These are phyloP conservation scores for Griposia aprilina DNA, from an alignment of 2,888 invertebrate genomes.

Conservation along the genomic window DNA sequence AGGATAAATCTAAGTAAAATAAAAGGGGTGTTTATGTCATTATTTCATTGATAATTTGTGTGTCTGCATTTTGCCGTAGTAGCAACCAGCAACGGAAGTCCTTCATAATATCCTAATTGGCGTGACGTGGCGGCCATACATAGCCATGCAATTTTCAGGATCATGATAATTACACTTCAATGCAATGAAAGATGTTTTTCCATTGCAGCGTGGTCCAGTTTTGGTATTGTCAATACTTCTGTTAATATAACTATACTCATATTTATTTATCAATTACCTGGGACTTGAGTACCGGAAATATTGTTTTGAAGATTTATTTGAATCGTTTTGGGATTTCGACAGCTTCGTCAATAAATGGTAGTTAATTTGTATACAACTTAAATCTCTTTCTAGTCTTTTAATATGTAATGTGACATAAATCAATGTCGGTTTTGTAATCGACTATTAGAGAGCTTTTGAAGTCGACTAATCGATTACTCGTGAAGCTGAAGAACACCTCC, in stretches of 20 bases:
- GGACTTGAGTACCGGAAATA: conserved; percentile 20
- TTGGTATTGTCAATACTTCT: conserved; percentile 26
- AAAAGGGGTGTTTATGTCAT: background rate
- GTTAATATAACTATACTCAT: conserved; percentile 17
- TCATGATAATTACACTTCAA: conserved; percentile 67
- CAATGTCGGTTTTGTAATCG: conserved; percentile 17
- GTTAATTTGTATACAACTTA: conserved; percentile 5
- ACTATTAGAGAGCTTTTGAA: conserved; percentile 18
- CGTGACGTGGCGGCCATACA: conserved; percentile 65
- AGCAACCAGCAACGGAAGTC: conserved; percentile 72
- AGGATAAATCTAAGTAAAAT: background rate
- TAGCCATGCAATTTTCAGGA: conserved; percentile 60
- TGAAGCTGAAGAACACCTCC: conserved; percentile 28
- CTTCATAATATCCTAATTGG: conserved; percentile 77
- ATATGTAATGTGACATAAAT: conserved; percentile 13
- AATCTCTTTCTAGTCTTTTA: background rate
- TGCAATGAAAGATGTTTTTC: conserved; percentile 32
- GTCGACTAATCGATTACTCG: conserved; percentile 39
- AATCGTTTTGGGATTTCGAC: conserved; percentile 6
- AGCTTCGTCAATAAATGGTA: conserved; percentile 30
- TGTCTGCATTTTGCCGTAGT: conserved; percentile 62
- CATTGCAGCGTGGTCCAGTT: conserved; percentile 26
- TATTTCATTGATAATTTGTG: conserved; percentile 29
- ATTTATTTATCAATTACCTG: conserved; percentile 43
- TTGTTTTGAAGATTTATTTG: background rate